Evolutionary conservation across 92 coral and sea anemone genomes (phyloP).

Genomic region (Porites lobata): DNA sequence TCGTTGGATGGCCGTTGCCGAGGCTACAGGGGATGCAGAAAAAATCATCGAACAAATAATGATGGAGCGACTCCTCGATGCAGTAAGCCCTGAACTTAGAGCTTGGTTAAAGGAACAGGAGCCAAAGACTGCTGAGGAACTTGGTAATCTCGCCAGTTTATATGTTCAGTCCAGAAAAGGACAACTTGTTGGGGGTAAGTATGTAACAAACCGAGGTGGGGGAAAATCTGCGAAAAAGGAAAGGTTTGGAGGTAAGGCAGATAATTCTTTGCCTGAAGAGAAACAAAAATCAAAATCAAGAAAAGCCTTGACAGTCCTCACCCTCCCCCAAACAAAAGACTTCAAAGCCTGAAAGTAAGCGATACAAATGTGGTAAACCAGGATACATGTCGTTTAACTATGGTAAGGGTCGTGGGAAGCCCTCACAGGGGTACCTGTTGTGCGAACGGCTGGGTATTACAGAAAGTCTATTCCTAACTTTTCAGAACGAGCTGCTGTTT

Average conservation of each 20-base stretch:
- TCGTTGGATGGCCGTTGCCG: too few species aligned
- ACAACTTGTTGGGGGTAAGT: constrained; percentile 63
- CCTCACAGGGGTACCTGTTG: constrained; percentile 32
- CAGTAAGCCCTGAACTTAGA: constrained; percentile 70
- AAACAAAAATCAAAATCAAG: too few species aligned
- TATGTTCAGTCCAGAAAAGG: constrained; percentile 76
- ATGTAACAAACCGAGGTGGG: constrained; percentile 10
- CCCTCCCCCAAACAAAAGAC: background rate
- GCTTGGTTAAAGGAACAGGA: constrained; percentile 69
- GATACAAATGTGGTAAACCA: constrained; percentile 34
- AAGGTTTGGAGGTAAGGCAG: background rate
- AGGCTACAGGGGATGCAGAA: too few species aligned
- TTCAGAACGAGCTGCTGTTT: constrained; percentile 35
- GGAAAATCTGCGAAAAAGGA: background rate
- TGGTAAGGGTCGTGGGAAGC: constrained; percentile 34
- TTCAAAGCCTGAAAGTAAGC: constrained; percentile 14
- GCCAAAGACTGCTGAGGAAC: constrained; percentile 66
- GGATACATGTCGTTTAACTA: constrained; percentile 36
- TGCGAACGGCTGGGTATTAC: constrained; percentile 41
- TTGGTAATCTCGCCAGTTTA: constrained; percentile 66
- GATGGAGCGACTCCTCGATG: constrained; percentile 67
- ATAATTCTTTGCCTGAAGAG: background rate
- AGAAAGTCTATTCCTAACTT: constrained; percentile 43
- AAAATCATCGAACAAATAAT: constrained; percentile 42
- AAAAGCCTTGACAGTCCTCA: background rate